Conservation (phyloP, 2,888 invertebrate genomes). For the Clunio marinus region DNA sequence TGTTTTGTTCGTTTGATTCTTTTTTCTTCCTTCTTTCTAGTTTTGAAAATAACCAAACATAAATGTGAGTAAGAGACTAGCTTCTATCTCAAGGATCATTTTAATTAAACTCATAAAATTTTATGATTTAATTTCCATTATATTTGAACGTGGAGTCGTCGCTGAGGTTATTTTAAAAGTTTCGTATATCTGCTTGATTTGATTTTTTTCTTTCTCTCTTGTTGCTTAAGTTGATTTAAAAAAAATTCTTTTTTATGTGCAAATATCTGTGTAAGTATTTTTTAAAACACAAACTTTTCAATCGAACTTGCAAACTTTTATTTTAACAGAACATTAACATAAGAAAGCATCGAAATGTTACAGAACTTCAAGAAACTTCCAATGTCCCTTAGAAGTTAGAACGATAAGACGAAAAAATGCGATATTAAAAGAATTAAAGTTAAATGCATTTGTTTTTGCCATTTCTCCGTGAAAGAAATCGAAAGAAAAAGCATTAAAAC, state of each 20-base stretch:
- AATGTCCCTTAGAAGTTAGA: no score
- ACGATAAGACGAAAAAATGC: no score
- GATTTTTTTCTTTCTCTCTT: neutral
- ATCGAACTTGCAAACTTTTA: no score
- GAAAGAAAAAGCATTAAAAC: slow-evolving; percentile 30
- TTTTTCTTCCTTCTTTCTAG: neutral
- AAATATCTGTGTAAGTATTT: no score
- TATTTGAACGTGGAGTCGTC: slow-evolving; percentile 23
- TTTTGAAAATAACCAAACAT: neutral
- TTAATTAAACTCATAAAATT: slow-evolving; percentile 36
- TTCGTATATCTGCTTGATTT: no score
- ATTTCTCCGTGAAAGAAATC: neutral
- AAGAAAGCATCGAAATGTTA: no score
- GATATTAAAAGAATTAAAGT: neutral
- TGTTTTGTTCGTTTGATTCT: neutral
- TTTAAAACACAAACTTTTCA: no score
- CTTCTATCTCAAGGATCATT: slow-evolving; percentile 16
- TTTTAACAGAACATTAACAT: no score
- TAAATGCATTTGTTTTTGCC: slow-evolving; percentile 3
- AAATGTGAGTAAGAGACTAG: neutral
- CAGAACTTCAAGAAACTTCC: no score
- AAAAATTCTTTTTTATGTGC: no score
- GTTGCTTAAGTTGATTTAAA: neutral
- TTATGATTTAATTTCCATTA: slow-evolving; percentile 38
- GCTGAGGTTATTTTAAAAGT: no score